Evolutionary conservation across 1,140 invertebrate genomes (phyloP).

Genomic region (Drosophila truncata): DNA sequence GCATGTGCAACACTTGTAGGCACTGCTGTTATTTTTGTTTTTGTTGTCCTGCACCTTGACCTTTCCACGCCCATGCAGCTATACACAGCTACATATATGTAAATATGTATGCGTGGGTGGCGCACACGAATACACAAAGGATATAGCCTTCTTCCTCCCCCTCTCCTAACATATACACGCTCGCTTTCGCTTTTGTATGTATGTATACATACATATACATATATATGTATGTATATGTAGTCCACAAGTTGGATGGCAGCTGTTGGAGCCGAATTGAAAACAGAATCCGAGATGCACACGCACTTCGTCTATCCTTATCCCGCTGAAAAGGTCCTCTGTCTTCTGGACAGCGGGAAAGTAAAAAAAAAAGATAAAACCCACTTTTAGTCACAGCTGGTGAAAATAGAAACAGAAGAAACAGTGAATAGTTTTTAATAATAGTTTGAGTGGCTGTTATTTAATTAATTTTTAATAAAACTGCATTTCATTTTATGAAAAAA

Average conservation of each 20-base stretch:
- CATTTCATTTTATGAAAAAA: neutral
- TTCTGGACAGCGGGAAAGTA: constrained; percentile 4
- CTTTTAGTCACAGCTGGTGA: constrained; percentile 3
- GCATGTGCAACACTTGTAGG: constrained; percentile 35
- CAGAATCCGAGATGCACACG: constrained; percentile 30
- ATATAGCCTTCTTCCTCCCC: neutral
- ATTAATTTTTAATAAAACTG: neutral
- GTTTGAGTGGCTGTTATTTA: neutral
- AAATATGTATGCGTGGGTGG: constrained; percentile 24
- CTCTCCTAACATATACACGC: neutral
- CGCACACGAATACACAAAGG: constrained; percentile 19
- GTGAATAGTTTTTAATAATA: neutral
- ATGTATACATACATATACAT: constrained; percentile 7
- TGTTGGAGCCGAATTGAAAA: constrained; percentile 36
- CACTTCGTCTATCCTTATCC: constrained; percentile 12
- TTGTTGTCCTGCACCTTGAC: constrained; percentile 61
- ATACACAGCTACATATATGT: constrained; percentile 7
- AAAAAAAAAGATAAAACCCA: neutral
- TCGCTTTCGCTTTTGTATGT: constrained; percentile 9
- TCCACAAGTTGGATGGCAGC: constrained; percentile 48
- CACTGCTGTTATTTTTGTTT: constrained; percentile 32
- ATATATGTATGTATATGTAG: constrained; percentile 4
- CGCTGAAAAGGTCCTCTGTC: constrained; percentile 10
- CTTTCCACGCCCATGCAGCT: constrained; percentile 59
- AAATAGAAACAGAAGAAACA: neutral